Conservation (phyloP, 2,888 invertebrate genomes). For the Portevinia maculata region DNA sequence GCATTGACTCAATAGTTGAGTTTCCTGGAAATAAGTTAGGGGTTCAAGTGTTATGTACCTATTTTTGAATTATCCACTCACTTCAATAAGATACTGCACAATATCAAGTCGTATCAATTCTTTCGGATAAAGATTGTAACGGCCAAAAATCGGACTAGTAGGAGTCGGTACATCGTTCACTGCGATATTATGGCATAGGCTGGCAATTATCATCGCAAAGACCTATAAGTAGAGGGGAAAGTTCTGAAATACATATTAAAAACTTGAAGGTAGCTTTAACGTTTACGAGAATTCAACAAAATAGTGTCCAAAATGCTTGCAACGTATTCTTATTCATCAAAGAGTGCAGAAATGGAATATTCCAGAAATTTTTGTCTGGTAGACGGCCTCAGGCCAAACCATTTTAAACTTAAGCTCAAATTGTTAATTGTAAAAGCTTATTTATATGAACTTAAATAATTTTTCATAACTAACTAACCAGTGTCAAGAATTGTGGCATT, state of each 20-base stretch:
- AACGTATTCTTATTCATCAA: too few species aligned
- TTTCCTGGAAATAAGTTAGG: conserved; percentile 15
- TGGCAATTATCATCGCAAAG: conserved; percentile 33
- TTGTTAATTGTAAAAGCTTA: too few species aligned
- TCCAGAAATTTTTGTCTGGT: too few species aligned
- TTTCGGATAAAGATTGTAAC: conserved; percentile 17
- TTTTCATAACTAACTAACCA: too few species aligned
- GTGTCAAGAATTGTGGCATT: too few species aligned
- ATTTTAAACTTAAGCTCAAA: too few species aligned
- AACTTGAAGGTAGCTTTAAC: too few species aligned
- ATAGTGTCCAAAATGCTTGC: too few species aligned
- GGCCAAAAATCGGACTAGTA: conserved; percentile 24
- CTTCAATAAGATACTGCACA: conserved; percentile 19
- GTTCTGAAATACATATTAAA: neutral
- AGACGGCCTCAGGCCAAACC: too few species aligned
- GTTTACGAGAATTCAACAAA: too few species aligned
- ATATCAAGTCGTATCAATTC: conserved; percentile 42
- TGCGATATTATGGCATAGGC: conserved; percentile 19
- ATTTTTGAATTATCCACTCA: neutral
- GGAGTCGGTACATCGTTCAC: neutral
- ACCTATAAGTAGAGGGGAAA: neutral
- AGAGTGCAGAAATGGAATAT: too few species aligned
- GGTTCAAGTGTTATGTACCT: neutral
- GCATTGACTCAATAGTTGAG: neutral
- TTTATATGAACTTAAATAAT: too few species aligned